Evolutionary conservation across 2,797 vertebrate genomes (phyloP), one percentile per base, ranked within the genome.

Genomic region (Enteromius mattozi): DNA sequence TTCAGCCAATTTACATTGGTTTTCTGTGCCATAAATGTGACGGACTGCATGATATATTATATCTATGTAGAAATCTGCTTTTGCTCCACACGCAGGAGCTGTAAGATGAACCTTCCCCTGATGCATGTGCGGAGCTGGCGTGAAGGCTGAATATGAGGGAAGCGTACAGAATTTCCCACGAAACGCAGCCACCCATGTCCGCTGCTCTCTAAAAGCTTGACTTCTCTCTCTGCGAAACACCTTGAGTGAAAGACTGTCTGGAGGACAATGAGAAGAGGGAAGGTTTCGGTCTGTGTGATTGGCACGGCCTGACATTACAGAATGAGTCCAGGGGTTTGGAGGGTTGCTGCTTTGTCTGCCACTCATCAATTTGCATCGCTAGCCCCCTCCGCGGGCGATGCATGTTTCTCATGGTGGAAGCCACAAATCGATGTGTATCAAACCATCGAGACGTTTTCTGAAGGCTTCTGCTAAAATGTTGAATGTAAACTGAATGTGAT

Each of bases 291-390:
- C 61, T 83, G 37, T 35, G 56, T 83, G 86, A 87, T 66, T 87
- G 85, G 82, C 80, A 80, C 37, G 37, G 30, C 61, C 81, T 88
- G 87, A 86, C 81, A 85, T 78, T 66, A 70, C 65, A 84, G 82
- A 78, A 88, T 86, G 84, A 89, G 87, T 72, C 8, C 19, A 81
- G 88, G 81, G 86, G 65, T 83, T 87, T 78, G 35, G 86, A 85
- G 86, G 84, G 82, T 88, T 84, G 72, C 51, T 10, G 66, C 86
- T 77, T 82, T 85, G 84, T 91, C 87, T 86, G 89, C 72, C 37
- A 17, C 85, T 88, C 56, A 81, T 90, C 87, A 84, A 81, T 88
- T 80, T 88, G 24, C 1, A 87, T 91, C 86, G 86, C 59, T 63
- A 63, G 24, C 59, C 47, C 42, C 24, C 68, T 71, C 65, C 10